Base-by-base conservation (phyloP, 2,888 invertebrate genomes). In the Nyleta sp. region DNA sequence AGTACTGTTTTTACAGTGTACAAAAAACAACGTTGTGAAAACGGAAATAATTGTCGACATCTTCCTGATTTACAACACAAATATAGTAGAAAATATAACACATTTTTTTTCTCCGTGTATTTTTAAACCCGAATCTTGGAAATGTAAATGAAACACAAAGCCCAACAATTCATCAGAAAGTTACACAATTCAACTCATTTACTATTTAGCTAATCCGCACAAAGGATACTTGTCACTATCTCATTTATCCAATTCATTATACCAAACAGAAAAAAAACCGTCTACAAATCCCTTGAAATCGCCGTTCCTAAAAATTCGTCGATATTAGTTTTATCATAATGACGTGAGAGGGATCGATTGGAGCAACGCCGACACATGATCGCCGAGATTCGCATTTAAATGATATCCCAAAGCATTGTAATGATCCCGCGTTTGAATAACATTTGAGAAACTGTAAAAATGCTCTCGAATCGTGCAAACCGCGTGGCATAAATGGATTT, bases 371-470 rank as follows among this genome's bases (percentile, higher is more conserved):
- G 55, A 40, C 55, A 20, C 17, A 48, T 17, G 57, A 64, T 71
- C 53, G 35, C n/a, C 15, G 24, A 55, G 62, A 53, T 62, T 64
- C 28, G 20, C 64, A 72, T 72, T 72, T 50, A 73, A 73, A 73
- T 73, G 57, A 8, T 64, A 72, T 72, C 46, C 53, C 48, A 20
- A 44, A 60, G 17, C 65, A 42, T 38, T 46, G 71, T 72, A 72
- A 72, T 55, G 57, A 72, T 50, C 40, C 33, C 55, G 33, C 71
- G 52, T 72, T 64, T 64, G 55, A 72, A 55, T 71, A 71, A 55
- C 55, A 64, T 64, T 64, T 62, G 60, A 60, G 59, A 40, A 50
- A 50, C 50, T 40, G 52, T 35, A 68, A 68, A 68, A 57, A 50
- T 59, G n/a, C n/a, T 62, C 20, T 20, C 11, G 7, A 57, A 13